Percentiles rank a stretch among this genome's conserved stretches.
Conservation (phyloP, 2,113 vertebrate species). For the Malurus melanocephalus region DNA sequence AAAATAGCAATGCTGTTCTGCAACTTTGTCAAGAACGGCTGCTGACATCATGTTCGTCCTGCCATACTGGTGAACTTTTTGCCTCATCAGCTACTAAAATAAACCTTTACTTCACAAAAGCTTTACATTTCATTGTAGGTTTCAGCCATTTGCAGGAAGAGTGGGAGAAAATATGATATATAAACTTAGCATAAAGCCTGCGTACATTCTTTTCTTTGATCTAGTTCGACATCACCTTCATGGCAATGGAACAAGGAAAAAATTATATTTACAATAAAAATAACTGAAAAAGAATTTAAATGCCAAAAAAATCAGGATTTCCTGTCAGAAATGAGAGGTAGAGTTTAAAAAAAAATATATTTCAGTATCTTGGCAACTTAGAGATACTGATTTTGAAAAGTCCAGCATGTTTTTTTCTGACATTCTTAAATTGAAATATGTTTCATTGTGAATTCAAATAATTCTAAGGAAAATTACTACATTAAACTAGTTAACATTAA, state of each 20-base stretch:
- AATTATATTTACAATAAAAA: neutral
- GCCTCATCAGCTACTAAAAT: slow-evolving; percentile 45
- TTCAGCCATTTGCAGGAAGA: slow-evolving; percentile 15
- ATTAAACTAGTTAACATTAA: neutral
- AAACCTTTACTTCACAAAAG: slow-evolving; percentile 23
- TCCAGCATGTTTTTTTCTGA: neutral
- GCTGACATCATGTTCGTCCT: slow-evolving; percentile 27
- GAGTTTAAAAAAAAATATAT: neutral
- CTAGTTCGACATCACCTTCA: neutral
- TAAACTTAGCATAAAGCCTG: neutral
- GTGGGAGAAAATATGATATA: neutral
- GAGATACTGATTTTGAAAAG: neutral
- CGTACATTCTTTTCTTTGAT: neutral
- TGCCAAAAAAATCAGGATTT: neutral
- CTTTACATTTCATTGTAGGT: slow-evolving; percentile 27
- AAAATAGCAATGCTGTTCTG: slow-evolving; percentile 56
- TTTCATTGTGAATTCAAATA: neutral
- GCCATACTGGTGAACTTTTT: slow-evolving; percentile 37
- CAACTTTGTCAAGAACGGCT: slow-evolving; percentile 47
- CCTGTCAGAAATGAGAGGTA: neutral
- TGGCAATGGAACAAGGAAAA: neutral
- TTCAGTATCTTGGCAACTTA: neutral
- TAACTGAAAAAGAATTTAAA: neutral
- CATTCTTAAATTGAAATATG: neutral
- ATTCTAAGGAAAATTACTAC: neutral